phyloP scores from a whole-genome alignment of 2,113 vertebrate genomes.

The Pao palembangensis region DNA sequence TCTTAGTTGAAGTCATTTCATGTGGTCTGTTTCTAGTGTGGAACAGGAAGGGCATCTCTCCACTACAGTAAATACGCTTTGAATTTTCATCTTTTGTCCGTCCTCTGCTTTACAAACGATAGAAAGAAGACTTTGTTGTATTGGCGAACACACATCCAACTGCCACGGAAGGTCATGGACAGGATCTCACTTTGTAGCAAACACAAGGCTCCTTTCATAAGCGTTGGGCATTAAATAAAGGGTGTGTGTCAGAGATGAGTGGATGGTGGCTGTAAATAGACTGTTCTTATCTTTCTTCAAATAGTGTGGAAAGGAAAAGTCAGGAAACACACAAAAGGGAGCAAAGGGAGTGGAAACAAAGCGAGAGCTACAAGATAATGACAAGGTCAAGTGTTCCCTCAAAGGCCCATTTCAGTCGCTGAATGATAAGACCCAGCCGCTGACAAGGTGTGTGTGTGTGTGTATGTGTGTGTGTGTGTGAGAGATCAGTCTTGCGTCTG shows the following conservation, averaged over 20 bases:
- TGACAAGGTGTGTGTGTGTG: slow-evolving; percentile 60
- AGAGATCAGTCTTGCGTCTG: background rate
- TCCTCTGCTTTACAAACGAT: slow-evolving; percentile 29
- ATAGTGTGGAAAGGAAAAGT: slow-evolving; percentile 63
- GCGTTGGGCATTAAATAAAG: slow-evolving; percentile 32
- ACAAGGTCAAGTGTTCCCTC: slow-evolving; percentile 72
- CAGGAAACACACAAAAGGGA: slow-evolving; percentile 54
- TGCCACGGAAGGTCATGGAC: slow-evolving; percentile 45
- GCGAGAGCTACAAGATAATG: slow-evolving; percentile 66
- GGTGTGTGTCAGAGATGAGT: slow-evolving; percentile 5
- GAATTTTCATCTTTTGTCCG: slow-evolving; percentile 33
- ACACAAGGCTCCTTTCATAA: slow-evolving; percentile 50
- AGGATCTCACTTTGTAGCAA: slow-evolving; percentile 39
- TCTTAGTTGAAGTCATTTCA: slow-evolving; percentile 19
- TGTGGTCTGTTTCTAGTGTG: slow-evolving; percentile 16
- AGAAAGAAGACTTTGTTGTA: slow-evolving; percentile 24
- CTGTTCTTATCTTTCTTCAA: slow-evolving; percentile 69
- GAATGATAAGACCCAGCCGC: slow-evolving; percentile 60
- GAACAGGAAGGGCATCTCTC: slow-evolving; percentile 37
- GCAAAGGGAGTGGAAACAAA: slow-evolving; percentile 67
- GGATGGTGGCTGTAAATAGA: slow-evolving; percentile 36
- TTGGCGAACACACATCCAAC: slow-evolving; percentile 37
- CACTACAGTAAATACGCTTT: slow-evolving; percentile 32
- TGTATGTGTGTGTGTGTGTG: slow-evolving; percentile 36
- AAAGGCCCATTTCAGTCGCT: slow-evolving; percentile 61